Conservation (phyloP, 2,113 vertebrate species). For the Gallinago undulata region DNA sequence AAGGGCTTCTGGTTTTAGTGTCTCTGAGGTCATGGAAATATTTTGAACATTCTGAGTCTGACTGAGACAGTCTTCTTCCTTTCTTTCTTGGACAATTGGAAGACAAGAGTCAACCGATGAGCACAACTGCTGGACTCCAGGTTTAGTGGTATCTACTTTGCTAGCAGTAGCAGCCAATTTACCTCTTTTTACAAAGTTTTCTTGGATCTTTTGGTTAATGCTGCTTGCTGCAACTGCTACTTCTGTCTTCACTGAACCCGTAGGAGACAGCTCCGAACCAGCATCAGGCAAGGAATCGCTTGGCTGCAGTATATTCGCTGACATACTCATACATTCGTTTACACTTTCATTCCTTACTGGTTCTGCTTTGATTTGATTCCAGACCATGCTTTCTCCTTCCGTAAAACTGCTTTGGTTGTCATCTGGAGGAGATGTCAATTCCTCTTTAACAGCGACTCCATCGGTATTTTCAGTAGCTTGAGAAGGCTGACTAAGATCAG, state of each 20-base stretch:
- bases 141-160: conserved; percentile 22
- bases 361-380: conserved; percentile 63
- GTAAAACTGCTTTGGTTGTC: conserved; percentile 13
- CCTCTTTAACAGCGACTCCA: conserved; percentile 55
- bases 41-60: conserved; percentile 54
- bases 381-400: conserved; percentile 1
- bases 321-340: too few relatives aligned
- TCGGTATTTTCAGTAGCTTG: conserved; percentile 36
- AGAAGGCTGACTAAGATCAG: conserved; percentile 38
- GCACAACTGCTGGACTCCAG: conserved; percentile 38
- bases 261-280: conserved; percentile 19
- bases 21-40: conserved; percentile 66
- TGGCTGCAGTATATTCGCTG: neutral
- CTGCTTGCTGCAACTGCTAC: conserved; percentile 31
- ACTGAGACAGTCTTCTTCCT: conserved; percentile 52
- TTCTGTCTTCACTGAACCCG: conserved; percentile 55
- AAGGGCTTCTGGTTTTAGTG: conserved; percentile 65
- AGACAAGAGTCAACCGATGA: conserved; percentile 60
- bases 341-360: conserved; percentile 35
- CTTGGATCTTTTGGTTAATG: conserved; percentile 65
- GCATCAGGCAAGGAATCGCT: conserved; percentile 16
- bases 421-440: conserved; percentile 15
- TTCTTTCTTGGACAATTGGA: conserved; percentile 70
- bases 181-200: conserved; percentile 66
- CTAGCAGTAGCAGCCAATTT: conserved; percentile 34